A percentile compares a stretch with the other conserved stretches of the same genome.
These are phyloP conservation scores for Cyrtorhinus lividipennis DNA, from an alignment of 1,140 invertebrate genomes.

Conservation along the genomic window DNA sequence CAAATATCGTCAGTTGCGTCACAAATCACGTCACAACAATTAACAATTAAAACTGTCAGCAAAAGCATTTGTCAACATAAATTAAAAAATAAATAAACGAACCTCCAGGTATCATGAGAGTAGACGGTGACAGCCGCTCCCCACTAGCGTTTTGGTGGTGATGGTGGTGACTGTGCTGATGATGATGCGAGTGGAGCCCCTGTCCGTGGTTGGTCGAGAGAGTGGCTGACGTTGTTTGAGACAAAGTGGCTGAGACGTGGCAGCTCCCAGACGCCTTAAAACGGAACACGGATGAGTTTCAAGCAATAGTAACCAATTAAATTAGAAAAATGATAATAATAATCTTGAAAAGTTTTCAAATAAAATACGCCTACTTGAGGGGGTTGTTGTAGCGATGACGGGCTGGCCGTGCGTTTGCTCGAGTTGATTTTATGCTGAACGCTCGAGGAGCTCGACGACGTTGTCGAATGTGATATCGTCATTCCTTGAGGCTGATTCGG, in stretches of 20 bases:
- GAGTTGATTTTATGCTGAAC: slow-evolving; percentile 41
- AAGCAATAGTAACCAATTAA: background rate
- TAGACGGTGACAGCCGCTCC: slow-evolving; percentile 21
- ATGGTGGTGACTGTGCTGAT: slow-evolving; percentile 32
- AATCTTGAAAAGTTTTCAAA: background rate
- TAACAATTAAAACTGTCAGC: too few species aligned
- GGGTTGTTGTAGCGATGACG: slow-evolving; percentile 35
- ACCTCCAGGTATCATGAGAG: slow-evolving; percentile 15
- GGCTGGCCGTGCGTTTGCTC: slow-evolving; percentile 33
- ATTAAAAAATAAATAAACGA: too few species aligned
- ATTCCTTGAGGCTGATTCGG: slow-evolving; percentile 36
- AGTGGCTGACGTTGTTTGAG: slow-evolving; percentile 28
- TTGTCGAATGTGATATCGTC: slow-evolving; percentile 47
- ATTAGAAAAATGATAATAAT: too few species aligned
- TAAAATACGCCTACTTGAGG: slow-evolving; percentile 25
- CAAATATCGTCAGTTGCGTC: too few species aligned
- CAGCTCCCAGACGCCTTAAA: slow-evolving; percentile 29
- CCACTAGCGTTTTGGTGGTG: slow-evolving; percentile 27
- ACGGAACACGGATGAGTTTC: slow-evolving; percentile 17
- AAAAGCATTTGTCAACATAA: too few species aligned
- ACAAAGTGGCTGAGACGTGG: slow-evolving; percentile 27
- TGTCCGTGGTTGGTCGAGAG: slow-evolving; percentile 31
- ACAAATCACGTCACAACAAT: too few species aligned
- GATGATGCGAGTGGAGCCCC: slow-evolving; percentile 32
- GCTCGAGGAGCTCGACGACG: slow-evolving; percentile 41